Percentiles rank a stretch among this genome's conserved stretches.
These are phyloP conservation scores for Agrochola circellaris DNA, from an alignment of 2,888 invertebrate species.

Conservation along the genomic window DNA sequence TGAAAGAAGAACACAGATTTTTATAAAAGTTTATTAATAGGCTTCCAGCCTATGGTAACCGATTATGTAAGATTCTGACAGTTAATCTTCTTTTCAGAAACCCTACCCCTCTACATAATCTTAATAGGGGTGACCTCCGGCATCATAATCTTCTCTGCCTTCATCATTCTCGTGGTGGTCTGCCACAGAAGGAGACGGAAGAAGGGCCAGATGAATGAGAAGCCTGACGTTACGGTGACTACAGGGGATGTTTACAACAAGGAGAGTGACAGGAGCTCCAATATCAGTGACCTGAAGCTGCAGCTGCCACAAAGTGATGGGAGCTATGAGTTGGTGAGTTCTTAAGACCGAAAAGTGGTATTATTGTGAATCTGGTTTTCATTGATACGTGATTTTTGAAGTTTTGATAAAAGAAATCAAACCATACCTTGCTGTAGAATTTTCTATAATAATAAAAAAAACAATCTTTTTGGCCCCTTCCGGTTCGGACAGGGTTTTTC, in stretches of 20 bases:
- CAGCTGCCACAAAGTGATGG: conserved; percentile 96
- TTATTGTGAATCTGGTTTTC: too few relatives aligned
- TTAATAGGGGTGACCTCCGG: conserved; percentile 96
- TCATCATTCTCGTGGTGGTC: conserved; percentile 95
- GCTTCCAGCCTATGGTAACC: too few relatives aligned
- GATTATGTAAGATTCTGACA: not conserved
- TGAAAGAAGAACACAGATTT: not conserved
- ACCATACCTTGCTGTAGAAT: too few relatives aligned
- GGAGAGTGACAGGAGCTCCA: conserved; percentile 97
- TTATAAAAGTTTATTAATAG: too few relatives aligned
- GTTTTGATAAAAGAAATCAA: too few relatives aligned
- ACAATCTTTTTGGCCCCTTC: too few relatives aligned
- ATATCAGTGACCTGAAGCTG: conserved; percentile 97
- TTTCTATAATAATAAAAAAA: too few relatives aligned
- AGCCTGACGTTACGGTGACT: conserved; percentile 90
- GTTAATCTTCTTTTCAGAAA: conserved; percentile 88
- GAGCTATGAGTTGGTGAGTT: conserved; percentile 93
- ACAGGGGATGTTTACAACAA: conserved; percentile 90
- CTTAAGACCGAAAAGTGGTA: too few relatives aligned
- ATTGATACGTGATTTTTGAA: too few relatives aligned
- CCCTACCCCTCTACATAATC: conserved; percentile 95
- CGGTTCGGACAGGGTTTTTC: too few relatives aligned
- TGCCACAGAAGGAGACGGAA: conserved; percentile 93
- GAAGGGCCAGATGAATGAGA: conserved; percentile 88
- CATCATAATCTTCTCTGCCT: conserved; percentile 95